A percentile compares a stretch with the other conserved stretches of the same genome.
Evolutionary conservation across 2,888 invertebrate species (phyloP).

Genomic region (Leptarthrus brevirostris): DNA sequence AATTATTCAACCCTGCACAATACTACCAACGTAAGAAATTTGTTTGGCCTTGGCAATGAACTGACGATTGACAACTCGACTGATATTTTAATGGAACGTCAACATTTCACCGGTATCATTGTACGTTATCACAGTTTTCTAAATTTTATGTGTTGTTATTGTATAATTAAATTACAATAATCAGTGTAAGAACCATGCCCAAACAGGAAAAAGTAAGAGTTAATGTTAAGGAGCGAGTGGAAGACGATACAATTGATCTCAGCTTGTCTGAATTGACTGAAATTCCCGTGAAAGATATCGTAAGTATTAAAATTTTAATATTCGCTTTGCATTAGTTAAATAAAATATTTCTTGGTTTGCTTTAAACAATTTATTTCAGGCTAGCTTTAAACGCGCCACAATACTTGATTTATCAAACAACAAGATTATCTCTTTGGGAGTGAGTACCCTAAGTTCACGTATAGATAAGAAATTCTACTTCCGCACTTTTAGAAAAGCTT

Average conservation of each 20-base stretch:
- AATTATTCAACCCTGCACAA: too few species aligned
- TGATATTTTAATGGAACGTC: slow-evolving; percentile 39
- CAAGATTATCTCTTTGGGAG: slow-evolving; percentile 73
- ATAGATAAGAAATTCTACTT: not conserved
- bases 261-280: slow-evolving; percentile 77
- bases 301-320: slow-evolving; percentile 68
- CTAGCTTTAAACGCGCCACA: slow-evolving; percentile 73
- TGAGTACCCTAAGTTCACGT: slow-evolving; percentile 66
- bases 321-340: slow-evolving; percentile 50
- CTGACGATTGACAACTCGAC: slow-evolving; percentile 17
- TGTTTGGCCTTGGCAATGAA: slow-evolving; percentile 37
- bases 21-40: not conserved
- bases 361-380: slow-evolving; percentile 68
- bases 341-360: not conserved
- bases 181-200: too few species aligned
- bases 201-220: slow-evolving; percentile 68
- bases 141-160: slow-evolving; percentile 11
- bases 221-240: slow-evolving; percentile 73
- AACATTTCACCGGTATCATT: slow-evolving; percentile 31
- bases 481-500: slow-evolving; percentile 71
- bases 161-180: not conserved
- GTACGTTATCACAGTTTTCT: not conserved
- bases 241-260: slow-evolving; percentile 77
- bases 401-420: slow-evolving; percentile 80
- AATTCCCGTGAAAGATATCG: slow-evolving; percentile 80